Conservation (phyloP, 2,888 invertebrate genomes). For the Synergus japonicus region DNA sequence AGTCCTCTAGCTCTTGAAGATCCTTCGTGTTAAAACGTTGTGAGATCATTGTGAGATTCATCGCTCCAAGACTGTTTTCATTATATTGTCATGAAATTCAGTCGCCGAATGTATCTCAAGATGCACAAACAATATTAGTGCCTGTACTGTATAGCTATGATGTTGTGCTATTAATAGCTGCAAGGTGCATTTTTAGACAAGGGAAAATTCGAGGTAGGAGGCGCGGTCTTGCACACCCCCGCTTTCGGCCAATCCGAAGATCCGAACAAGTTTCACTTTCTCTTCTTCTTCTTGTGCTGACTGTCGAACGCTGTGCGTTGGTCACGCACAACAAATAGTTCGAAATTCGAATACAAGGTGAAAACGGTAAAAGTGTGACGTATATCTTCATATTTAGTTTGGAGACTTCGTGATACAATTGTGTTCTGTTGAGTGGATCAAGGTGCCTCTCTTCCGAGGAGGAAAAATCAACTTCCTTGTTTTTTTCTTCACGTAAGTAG, state of each 20-base stretch:
- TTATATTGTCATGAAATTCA: slow-evolving; percentile 1
- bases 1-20: background rate
- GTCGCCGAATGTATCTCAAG: background rate
- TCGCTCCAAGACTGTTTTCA: background rate
- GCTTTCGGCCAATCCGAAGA: slow-evolving; percentile 11
- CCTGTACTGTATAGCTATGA: background rate
- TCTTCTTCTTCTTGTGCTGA: slow-evolving; percentile 4
- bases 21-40: background rate
- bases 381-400: background rate
- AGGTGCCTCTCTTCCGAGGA: background rate
- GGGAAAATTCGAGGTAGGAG: slow-evolving; percentile 15
- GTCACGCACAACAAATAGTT: background rate
- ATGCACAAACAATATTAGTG: background rate
- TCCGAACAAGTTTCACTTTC: slow-evolving; percentile 27
- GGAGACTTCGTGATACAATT: background rate
- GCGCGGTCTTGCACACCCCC: slow-evolving; percentile 15
- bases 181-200: slow-evolving; percentile 14
- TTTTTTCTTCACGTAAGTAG: slow-evolving; percentile 30
- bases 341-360: background rate
- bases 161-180: slow-evolving; percentile 11
- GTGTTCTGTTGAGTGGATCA: background rate
- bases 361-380: slow-evolving; percentile 13
- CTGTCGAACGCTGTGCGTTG: background rate
- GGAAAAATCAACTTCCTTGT: background rate
- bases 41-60: background rate